phyloP scores from a whole-genome alignment of 1,140 invertebrate genomes.

The Papilio xuthus region DNA sequence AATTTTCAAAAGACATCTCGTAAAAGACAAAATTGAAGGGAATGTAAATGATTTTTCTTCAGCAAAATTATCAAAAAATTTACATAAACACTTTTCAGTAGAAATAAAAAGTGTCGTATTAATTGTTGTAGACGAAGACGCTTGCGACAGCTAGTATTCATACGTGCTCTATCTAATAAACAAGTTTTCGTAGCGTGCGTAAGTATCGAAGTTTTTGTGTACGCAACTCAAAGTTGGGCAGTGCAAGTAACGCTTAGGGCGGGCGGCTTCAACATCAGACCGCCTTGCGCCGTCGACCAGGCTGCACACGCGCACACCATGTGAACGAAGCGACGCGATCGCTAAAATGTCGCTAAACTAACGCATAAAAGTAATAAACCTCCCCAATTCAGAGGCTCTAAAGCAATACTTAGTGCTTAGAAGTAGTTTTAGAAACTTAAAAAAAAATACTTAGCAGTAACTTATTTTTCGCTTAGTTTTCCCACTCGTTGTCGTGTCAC shows the following conservation, averaged over 20 bases:
- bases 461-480: slow-evolving; percentile 22
- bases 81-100: not conserved
- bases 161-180: not conserved
- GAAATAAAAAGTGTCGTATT: not conserved
- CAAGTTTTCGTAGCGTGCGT: not conserved
- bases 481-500: not conserved
- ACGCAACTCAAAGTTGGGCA: slow-evolving; percentile 46
- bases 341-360: slow-evolving; percentile 43
- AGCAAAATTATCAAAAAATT: not conserved
- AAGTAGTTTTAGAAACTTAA: slow-evolving; percentile 46
- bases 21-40: too few relatives aligned
- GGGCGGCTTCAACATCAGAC: slow-evolving; percentile 57
- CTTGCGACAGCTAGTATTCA: not conserved
- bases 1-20: too few relatives aligned
- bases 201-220: slow-evolving; percentile 21
- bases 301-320: slow-evolving; percentile 51
- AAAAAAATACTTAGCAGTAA: slow-evolving; percentile 19
- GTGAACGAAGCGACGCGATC: slow-evolving; percentile 50
- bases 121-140: not conserved
- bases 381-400: slow-evolving; percentile 45
- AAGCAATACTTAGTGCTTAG: slow-evolving; percentile 59
- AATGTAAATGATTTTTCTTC: not conserved
- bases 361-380: slow-evolving; percentile 35
- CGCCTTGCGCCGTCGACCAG: slow-evolving; percentile 57
- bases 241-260: slow-evolving; percentile 50